These are phyloP conservation scores for Hippocampus zosterae DNA, from an alignment of 2,113 vertebrate species.

Conservation along the genomic window DNA sequence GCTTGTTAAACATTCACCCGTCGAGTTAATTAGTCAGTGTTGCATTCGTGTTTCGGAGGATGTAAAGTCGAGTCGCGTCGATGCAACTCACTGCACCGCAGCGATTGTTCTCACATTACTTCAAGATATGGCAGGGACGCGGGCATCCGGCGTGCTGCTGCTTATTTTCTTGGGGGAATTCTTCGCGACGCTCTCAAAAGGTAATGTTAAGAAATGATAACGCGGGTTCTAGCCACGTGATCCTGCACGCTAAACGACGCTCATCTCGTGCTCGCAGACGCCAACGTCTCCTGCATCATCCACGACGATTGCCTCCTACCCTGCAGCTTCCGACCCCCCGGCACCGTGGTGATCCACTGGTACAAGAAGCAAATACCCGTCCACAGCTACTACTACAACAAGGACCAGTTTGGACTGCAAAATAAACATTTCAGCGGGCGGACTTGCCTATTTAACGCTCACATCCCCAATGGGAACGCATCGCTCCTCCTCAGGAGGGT, in stretches of 20 bases:
- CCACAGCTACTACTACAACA: conserved; percentile 75
- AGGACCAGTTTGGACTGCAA: conserved; percentile 70
- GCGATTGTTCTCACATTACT: conserved; percentile 34
- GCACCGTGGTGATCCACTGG: conserved; percentile 80
- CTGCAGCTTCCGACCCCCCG: conserved; percentile 68
- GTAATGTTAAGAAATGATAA: conserved; percentile 33
- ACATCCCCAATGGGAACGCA: conserved; percentile 75
- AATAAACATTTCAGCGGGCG: conserved; percentile 69
- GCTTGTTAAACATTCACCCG: conserved; percentile 68
- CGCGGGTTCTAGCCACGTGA: not conserved
- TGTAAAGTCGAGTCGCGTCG: conserved; percentile 50
- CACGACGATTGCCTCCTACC: conserved; percentile 76
- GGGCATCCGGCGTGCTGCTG: conserved; percentile 34
- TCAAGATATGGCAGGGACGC: conserved; percentile 48
- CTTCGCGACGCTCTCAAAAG: conserved; percentile 51
- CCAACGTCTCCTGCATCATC: conserved; percentile 68
- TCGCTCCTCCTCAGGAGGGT: conserved; percentile 74
- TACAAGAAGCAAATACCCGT: conserved; percentile 71
- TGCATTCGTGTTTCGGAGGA: conserved; percentile 53
- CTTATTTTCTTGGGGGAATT: conserved; percentile 46
- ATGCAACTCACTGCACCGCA: conserved; percentile 48
- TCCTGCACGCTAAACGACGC: not conserved
- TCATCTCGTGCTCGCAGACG: conserved; percentile 47
- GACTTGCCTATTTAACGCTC: conserved; percentile 70
- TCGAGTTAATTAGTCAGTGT: conserved; percentile 68